These are phyloP conservation scores for Torymus auratus DNA, from an alignment of 2,888 invertebrate genomes.

Conservation along the genomic window DNA sequence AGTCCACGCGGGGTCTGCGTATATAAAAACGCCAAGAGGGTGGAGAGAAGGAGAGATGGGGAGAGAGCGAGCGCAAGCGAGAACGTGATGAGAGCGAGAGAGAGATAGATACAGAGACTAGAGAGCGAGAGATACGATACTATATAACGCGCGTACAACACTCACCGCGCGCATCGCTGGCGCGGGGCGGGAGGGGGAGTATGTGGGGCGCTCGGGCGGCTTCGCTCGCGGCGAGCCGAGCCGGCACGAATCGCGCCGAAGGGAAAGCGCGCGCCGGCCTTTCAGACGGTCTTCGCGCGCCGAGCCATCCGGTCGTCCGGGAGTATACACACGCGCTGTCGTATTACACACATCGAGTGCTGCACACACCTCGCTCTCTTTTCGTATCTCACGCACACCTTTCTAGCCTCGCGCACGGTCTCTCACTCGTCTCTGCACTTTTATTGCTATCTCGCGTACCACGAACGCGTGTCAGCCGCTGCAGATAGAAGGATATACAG, in stretches of 20 bases:
- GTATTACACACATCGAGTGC: not conserved
- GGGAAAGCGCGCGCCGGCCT: constrained; percentile 52
- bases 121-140: not conserved
- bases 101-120: too few species aligned
- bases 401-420: too few species aligned
- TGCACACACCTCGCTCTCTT: not conserved
- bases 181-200: not conserved
- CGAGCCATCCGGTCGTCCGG: constrained; percentile 54
- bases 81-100: not conserved
- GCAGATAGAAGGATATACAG: too few species aligned
- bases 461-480: too few species aligned
- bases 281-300: constrained; percentile 59
- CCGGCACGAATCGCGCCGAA: constrained; percentile 44
- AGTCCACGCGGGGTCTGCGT: not conserved
- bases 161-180: not conserved
- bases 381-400: too few species aligned
- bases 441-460: too few species aligned
- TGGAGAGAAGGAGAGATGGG: too few species aligned
- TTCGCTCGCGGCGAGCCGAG: constrained; percentile 37
- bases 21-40: too few species aligned
- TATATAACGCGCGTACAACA: too few species aligned
- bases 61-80: not conserved
- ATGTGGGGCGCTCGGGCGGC: constrained; percentile 16
- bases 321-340: not conserved
- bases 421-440: too few species aligned